Evolutionary conservation across 2,888 invertebrate genomes (phyloP), one percentile per base, ranked within the genome.

Genomic region (Scrobipalpa atriplicella): DNA sequence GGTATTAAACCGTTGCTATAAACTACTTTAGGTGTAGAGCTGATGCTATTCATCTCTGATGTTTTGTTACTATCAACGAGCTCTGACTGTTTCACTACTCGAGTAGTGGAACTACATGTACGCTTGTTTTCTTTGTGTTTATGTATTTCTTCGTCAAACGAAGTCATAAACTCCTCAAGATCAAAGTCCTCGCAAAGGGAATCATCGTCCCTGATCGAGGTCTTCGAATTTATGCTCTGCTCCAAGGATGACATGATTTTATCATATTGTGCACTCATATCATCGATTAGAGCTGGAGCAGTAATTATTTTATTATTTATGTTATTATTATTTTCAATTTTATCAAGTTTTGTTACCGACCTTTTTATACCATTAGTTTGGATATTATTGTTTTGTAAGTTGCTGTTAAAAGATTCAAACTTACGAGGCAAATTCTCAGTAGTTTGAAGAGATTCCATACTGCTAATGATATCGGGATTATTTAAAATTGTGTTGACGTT

Each of bases 81-180:
- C 68, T 89, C 86, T 2, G 87, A 83, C 70, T 85, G 86, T 71
- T 85, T 87, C 10, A 92, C 87, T 79, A 92, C 80, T 74, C 92
- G 87, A 76, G 92, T 92, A 29, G 91, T 92, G 3, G 92, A 91
- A 75, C 92, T 92, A 78, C 90, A 89, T 64, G 89, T 88, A 75
- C 93, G 86, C 80, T 89, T 86, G 70, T 81, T 88, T 78, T 89
- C 89, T 67, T 85, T 89, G 74, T 89, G 89, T 78, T 89, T 92
- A 72, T 84, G 78, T 67, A 91, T 90, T 78, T 95, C 94, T 74
- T 95, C 95, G 73, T 95, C 95, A 79, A 95, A 95, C 70, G 95
- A 94, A 73, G 94, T 94, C 86, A 95, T 94, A 77, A 95, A 94
- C 83, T 95, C 95, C 78, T 95, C 95, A 70, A 92, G 85, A 80